Base-by-base conservation (phyloP, 2,888 invertebrate genomes). In the Eurois occulta region DNA sequence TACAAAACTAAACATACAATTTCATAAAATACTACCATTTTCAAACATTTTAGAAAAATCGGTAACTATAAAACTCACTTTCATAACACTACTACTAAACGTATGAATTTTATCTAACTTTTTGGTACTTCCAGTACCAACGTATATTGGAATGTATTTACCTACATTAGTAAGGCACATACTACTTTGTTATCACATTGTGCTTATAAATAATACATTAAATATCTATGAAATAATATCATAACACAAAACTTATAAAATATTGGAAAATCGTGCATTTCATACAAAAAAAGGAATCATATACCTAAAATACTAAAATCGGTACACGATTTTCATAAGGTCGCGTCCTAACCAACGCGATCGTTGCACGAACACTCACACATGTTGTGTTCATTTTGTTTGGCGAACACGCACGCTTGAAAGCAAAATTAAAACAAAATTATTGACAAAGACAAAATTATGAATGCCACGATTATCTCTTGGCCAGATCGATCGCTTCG, bases 161-260 rank as follows among this genome's bases (percentile, higher is more conserved):
- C 78, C 72, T 78, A 83, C 38, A 79, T 80, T 80, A 90, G 78
- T 91, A 93, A 93, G 92, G 91, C 94, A 93, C 93, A 85, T 86
- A 87, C 78, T 86, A 81, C 73, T 84, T 81, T 87, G 81, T 87
- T 93, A 94, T 94, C 93, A 94, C 93, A 94, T 88, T 90, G 89
- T 91, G 88, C 91, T 92, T 92, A 87, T 81, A 68, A 72, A 74
- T 85, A 80, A 77, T 83, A 78, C 28, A 72, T 55, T 73, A 76
- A 77, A 75, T 78, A 69, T 58, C 66, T 75, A 75, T n/a, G 10
- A 67, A 55, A 72, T 72, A 83, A 72, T 71, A 73, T 68, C 72
- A 74, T 79, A 75, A 77, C 66, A 64, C 32, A 68, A 70, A 43
- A 1, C 38, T 74, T 62, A 77, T 62, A 68, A 35, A 52, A 65